Evolutionary conservation across 2,888 invertebrate species (phyloP), one percentile per base, ranked within the genome.

Genomic region (Nymphalis polychloros): DNA sequence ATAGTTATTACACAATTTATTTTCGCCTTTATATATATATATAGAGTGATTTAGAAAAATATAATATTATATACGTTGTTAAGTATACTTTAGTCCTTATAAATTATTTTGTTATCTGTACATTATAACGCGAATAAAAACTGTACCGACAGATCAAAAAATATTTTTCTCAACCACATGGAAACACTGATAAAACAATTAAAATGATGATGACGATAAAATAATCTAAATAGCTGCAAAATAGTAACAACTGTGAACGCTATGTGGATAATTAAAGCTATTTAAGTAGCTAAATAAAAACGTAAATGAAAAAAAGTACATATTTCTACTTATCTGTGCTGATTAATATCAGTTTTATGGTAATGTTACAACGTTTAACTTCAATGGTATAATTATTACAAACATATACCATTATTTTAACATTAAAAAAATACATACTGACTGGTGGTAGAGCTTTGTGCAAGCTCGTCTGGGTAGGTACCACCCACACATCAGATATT

Each of bases 21-120:
- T 81, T 81, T 80, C 81, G 80, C 77, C 80, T 77, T 77, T 61
- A 23, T 6, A 31, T n/a, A 23, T 23, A 23, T 17, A 31, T 31
- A 41, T 47, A 50, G 52, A 46, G n/a, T 67, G 19, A 50, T 35
- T 70, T 66, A 72, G 67, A 71, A 66, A 71, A 72, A 61, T 59
- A 66, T 27, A 27, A 53, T 27, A 19, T 50, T 49, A 49, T 19
- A 8, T 49, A 0, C 49, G 19, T 7, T 48, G 1, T 47, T 16
- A 48, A 13, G 6, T 48, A 16, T n/a, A n/a, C 16, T 17, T 17
- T 48, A 48, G n/a, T n/a, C 3, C n/a, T 19, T 19, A 3, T 8
- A 49, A 49, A 49, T 19, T 19, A 1, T 49, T 49, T 49, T 19
- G 50, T 41, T 41, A 41, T 4, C 41, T 10, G 41, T 41, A 41